Conservation (phyloP, 1,140 invertebrate genomes). For the Penaeus vannamei region DNA sequence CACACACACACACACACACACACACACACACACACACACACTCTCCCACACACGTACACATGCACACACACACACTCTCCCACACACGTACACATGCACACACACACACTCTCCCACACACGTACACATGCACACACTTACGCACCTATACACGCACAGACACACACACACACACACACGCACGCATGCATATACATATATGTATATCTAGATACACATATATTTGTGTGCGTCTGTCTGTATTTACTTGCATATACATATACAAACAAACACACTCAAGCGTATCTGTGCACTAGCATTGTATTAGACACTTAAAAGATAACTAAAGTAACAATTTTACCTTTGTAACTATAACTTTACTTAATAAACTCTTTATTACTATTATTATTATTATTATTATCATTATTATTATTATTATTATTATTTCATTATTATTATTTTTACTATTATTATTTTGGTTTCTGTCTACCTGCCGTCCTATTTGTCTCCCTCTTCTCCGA, state of each 20-base stretch:
- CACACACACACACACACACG: neutral
- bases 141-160: neutral
- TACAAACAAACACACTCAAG: neutral
- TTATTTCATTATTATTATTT: neutral
- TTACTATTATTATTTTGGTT: neutral
- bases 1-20: no score
- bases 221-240: neutral
- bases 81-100: no score
- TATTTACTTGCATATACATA: constrained; percentile 2
- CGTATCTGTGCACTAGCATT: constrained; percentile 1
- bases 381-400: neutral
- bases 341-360: no score
- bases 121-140: no score
- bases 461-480: no score
- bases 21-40: no score
- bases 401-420: neutral
- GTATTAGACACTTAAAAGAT: neutral
- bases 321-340: neutral
- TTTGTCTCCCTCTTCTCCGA: no score
- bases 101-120: neutral
- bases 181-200: neutral
- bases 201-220: neutral
- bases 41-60: no score
- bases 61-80: no score
- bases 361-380: no score